Evolutionary conservation across 1,140 invertebrate species (phyloP).

Genomic region (Hyphantria cunea): DNA sequence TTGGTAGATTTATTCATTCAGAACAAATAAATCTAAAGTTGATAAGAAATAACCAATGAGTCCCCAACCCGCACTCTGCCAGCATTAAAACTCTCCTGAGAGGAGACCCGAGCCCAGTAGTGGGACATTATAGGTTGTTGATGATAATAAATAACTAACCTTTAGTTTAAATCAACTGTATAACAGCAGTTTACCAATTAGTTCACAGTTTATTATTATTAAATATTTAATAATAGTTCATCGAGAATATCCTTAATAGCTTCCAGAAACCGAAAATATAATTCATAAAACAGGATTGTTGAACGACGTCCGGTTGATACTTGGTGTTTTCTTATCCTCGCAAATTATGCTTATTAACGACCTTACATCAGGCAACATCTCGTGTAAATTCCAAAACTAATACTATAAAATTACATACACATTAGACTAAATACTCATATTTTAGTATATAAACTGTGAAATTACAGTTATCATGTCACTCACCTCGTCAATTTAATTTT

Average conservation of each 20-base stretch:
- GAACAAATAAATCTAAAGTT: too few relatives aligned
- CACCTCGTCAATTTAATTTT: constrained; percentile 36
- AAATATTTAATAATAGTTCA: neutral
- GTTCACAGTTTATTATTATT: neutral
- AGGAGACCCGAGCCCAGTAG: too few relatives aligned
- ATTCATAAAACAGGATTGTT: constrained; percentile 37
- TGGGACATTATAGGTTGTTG: too few relatives aligned
- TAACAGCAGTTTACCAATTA: too few relatives aligned
- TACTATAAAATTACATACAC: constrained; percentile 4
- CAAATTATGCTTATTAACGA: constrained; percentile 31
- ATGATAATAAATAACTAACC: too few relatives aligned
- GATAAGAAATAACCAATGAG: too few relatives aligned
- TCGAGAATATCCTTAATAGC: constrained; percentile 21
- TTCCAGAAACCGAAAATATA: constrained; percentile 38
- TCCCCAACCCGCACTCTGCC: too few relatives aligned
- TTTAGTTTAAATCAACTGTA: too few relatives aligned
- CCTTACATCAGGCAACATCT: constrained; percentile 13
- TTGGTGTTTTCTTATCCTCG: constrained; percentile 16
- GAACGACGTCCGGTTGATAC: constrained; percentile 31
- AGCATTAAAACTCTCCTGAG: too few relatives aligned
- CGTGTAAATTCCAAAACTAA: constrained; percentile 9
- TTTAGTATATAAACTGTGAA: constrained; percentile 5
- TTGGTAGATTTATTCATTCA: too few relatives aligned
- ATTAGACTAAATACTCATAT: neutral
- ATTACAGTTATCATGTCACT: constrained; percentile 32